These are phyloP conservation scores for Drosophila paramelanica DNA, from an alignment of 2,888 invertebrate genomes.

Conservation along the genomic window DNA sequence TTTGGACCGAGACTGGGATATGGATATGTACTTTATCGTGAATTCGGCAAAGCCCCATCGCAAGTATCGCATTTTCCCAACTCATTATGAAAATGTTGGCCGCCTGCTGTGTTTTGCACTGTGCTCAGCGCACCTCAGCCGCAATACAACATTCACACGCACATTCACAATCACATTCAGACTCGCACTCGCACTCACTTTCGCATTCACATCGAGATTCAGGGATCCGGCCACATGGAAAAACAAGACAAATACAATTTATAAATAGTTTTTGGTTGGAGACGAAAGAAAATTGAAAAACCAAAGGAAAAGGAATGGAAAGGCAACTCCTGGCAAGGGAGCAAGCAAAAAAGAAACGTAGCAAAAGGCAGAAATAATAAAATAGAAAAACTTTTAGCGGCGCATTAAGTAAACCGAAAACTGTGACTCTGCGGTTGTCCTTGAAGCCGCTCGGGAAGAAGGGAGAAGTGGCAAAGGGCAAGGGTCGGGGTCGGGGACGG, in stretches of 20 bases:
- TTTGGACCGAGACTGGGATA: constrained; percentile 2
- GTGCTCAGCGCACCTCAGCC: constrained; percentile 31
- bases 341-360: constrained; percentile 31
- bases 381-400: constrained; percentile 80
- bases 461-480: neutral
- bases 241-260: constrained; percentile 74
- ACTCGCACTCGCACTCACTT: constrained; percentile 5
- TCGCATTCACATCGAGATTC: constrained; percentile 31
- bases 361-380: constrained; percentile 73
- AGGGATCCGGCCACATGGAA: constrained; percentile 49
- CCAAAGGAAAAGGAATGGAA: constrained; percentile 35
- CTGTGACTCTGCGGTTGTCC: constrained; percentile 81
- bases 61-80: constrained; percentile 31
- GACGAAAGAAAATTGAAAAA: constrained; percentile 74
- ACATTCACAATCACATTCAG: constrained; percentile 9
- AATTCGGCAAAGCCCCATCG: neutral
- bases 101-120: constrained; percentile 9
- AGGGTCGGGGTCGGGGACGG: no score
- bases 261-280: constrained; percentile 76
- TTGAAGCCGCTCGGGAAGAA: constrained; percentile 52
- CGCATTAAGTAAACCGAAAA: constrained; percentile 80
- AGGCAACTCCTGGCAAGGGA: constrained; percentile 6
- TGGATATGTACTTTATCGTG: neutral
- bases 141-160: constrained; percentile 9
- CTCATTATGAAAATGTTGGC: constrained; percentile 49